phyloP scores from a whole-genome alignment of 2,113 vertebrate genomes.

The Thalassarche chlororhynchos region DNA sequence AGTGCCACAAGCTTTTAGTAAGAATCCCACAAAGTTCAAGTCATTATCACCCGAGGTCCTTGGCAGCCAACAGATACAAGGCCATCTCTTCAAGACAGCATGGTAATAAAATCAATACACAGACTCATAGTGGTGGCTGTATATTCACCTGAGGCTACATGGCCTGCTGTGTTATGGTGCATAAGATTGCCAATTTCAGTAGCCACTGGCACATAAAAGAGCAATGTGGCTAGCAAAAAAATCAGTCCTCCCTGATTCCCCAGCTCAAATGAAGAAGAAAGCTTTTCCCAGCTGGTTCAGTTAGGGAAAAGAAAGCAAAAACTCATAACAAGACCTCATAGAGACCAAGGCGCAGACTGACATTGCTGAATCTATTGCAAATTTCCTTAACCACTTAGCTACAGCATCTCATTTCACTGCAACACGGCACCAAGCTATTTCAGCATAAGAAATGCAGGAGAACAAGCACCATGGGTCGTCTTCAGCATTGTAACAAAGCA shows the following conservation, averaged over 20 bases:
- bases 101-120: slow-evolving; percentile 17
- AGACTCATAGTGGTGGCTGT: not conserved
- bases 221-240: not conserved
- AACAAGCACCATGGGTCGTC: not conserved
- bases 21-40: not conserved
- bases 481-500: not conserved
- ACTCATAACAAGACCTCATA: not conserved
- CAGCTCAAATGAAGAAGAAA: not conserved
- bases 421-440: not conserved
- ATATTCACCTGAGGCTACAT: not conserved
- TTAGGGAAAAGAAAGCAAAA: not conserved
- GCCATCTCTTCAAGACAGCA: not conserved
- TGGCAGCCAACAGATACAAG: not conserved
- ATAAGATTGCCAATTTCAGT: not conserved
- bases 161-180: not conserved
- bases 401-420: not conserved
- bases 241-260: not conserved
- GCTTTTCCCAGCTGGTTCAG: not conserved
- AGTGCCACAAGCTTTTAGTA: not conserved
- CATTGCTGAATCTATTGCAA: not conserved
- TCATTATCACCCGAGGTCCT: not conserved
- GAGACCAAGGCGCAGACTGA: not conserved
- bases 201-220: not conserved
- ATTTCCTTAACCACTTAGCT: not conserved
- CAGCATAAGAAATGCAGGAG: not conserved